Conservation (phyloP, 2,888 invertebrate species). For the Pocota personata region DNA sequence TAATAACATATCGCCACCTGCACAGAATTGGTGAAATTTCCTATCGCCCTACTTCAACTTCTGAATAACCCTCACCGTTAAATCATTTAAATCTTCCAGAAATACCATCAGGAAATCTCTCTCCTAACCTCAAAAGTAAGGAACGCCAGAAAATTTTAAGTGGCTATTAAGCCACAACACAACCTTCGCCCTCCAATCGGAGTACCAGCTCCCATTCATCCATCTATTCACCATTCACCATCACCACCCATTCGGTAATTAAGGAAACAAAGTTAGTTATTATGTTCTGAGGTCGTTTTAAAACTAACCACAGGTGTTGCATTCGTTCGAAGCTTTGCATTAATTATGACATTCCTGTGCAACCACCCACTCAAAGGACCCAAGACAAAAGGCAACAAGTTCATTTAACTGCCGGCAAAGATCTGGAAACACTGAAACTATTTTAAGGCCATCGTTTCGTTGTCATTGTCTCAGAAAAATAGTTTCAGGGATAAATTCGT, state of each 20-base stretch:
- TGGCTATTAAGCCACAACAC: slow-evolving; percentile 65
- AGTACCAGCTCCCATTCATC: not conserved
- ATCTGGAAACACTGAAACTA: slow-evolving; percentile 59
- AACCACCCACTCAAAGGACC: slow-evolving; percentile 8
- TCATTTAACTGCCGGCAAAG: slow-evolving; percentile 53
- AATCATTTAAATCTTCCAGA: slow-evolving; percentile 39
- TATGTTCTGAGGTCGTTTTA: slow-evolving; percentile 79
- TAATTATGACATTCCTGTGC: slow-evolving; percentile 81
- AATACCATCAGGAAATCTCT: slow-evolving; percentile 43
- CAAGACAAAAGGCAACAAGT: slow-evolving; percentile 69
- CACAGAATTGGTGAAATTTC: slow-evolving; percentile 8
- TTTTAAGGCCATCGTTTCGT: slow-evolving; percentile 42
- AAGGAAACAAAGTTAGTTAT: slow-evolving; percentile 74
- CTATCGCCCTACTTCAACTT: not conserved
- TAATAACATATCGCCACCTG: slow-evolving; percentile 52
- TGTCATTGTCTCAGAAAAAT: slow-evolving; percentile 44
- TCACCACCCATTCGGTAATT: slow-evolving; percentile 62
- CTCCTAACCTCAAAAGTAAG: slow-evolving; percentile 24
- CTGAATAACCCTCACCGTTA: not conserved
- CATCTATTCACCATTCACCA: not conserved
- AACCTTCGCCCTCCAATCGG: slow-evolving; percentile 55
- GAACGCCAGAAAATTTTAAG: slow-evolving; percentile 55
- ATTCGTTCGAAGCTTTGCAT: slow-evolving; percentile 83
- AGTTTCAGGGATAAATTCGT: slow-evolving; percentile 37
- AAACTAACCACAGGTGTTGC: slow-evolving; percentile 83